Conservation (phyloP, 2,113 vertebrate genomes). For the Meriones unguiculatus region DNA sequence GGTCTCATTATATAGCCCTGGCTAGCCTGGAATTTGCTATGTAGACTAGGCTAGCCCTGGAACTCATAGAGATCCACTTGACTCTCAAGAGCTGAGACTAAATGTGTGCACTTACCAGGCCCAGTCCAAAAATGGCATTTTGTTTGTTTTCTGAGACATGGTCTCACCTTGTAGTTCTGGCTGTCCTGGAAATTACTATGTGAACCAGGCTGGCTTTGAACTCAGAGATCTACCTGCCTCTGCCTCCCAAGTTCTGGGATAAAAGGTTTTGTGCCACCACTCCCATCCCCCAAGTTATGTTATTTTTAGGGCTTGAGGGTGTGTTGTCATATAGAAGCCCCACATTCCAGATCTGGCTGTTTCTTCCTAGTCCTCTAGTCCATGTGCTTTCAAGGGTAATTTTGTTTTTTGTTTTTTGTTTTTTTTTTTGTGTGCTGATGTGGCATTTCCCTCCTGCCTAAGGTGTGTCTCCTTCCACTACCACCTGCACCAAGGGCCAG, state of each 20-base stretch:
- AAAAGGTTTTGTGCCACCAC: neutral
- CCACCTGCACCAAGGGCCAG: slow-evolving; percentile 46
- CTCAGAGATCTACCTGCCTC: neutral
- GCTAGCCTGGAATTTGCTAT: neutral
- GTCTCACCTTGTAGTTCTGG: neutral
- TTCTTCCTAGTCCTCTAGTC: neutral
- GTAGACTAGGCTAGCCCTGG: neutral
- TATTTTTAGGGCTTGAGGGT: neutral
- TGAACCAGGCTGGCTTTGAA: neutral
- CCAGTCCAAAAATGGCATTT: neutral
- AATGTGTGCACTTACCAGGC: neutral
- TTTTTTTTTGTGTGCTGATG: neutral
- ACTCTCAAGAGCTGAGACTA: neutral
- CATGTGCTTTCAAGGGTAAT: neutral
- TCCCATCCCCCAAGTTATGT: neutral
- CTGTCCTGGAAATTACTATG: neutral
- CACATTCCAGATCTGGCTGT: neutral
- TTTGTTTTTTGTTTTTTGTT: neutral
- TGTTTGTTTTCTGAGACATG: neutral
- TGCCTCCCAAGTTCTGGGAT: neutral
- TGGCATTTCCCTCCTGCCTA: neutral
- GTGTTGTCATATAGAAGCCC: neutral
- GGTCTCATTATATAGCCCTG: neutral
- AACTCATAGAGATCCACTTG: slow-evolving; percentile 20
- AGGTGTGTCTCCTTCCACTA: neutral